Evolutionary conservation across 2,797 vertebrate species (phyloP), one percentile per base, ranked within the genome.

Genomic region (Salmo trutta): DNA sequence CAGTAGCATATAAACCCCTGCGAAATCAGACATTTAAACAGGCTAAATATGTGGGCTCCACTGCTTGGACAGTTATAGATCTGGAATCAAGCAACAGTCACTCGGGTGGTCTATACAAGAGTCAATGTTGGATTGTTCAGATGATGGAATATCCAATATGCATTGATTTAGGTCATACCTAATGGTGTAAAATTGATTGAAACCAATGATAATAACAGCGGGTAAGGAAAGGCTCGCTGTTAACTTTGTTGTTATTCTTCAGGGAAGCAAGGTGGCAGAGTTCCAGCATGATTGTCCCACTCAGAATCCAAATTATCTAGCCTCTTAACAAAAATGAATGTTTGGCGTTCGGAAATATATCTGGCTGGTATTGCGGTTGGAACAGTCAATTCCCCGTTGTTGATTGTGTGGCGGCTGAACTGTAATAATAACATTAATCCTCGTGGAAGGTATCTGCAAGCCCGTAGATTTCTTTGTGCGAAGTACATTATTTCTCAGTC

Each of bases 361-460:
- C 53, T 65, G 54, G 2, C 65, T 77, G 72, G 80, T 75, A 62
- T 51, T 80, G 56, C 33, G 29, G 70, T 71, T 71, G 59, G 72
- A 82, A 56, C 51, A 83, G 81, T 84, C 82, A 79, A 87, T 88
- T 86, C 78, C 31, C 78, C 75, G 72, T 79, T 85, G 86, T 74
- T 87, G 81, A 91, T 84, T 83, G 71, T 76, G 75, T 51, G 62
- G 53, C 41, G 52, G 77, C 81, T 83, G 75, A 80, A 79, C 83
- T 82, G 74, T 85, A 88, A 90, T 91, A 90, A 91, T 79, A 88
- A 77, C 85, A 87, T 90, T 89, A 88, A 87, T 87, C 86, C 77
- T 76, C 17, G 64, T 77, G 79, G 86, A 90, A 88, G 81, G 84
- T 77, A 78, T 83, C 86, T 88, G 82, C 83, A 68, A 77, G 73